These are phyloP conservation scores for Agrilus biguttatus DNA, from an alignment of 2,888 invertebrate genomes.

Conservation along the genomic window DNA sequence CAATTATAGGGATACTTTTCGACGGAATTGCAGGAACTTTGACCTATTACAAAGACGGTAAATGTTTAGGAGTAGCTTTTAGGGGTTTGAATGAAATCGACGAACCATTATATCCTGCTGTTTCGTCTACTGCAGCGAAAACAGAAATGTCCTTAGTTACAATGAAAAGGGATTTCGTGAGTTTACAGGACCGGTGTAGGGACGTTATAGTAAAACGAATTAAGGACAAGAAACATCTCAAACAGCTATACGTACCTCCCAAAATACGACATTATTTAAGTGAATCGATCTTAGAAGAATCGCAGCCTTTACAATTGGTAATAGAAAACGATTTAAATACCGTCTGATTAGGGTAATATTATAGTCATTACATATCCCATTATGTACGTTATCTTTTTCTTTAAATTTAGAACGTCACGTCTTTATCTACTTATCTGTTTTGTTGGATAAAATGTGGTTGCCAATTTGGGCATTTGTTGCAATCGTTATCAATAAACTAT, in stretches of 20 bases:
- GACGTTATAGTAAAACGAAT: constrained; percentile 44
- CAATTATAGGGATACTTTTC: constrained; percentile 51
- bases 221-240: constrained; percentile 34
- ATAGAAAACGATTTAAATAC: constrained; percentile 15
- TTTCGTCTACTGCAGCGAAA: constrained; percentile 60
- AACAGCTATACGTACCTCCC: constrained; percentile 41
- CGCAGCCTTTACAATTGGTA: constrained; percentile 24
- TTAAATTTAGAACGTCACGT: too few relatives aligned
- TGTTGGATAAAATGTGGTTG: too few relatives aligned
- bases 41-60: constrained; percentile 56
- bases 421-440: too few relatives aligned
- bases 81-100: constrained; percentile 44
- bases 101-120: constrained; percentile 51
- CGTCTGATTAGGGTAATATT: too few relatives aligned
- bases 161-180: constrained; percentile 46
- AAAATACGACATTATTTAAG: constrained; percentile 41
- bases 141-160: constrained; percentile 53
- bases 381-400: too few relatives aligned
- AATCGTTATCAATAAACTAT: too few relatives aligned
- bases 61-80: constrained; percentile 55
- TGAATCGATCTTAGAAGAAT: constrained; percentile 35
- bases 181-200: constrained; percentile 52
- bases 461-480: too few relatives aligned
- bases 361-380: too few relatives aligned
- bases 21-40: constrained; percentile 55